Evolutionary conservation across 1,140 invertebrate species (phyloP), one percentile per base, ranked within the genome.

Genomic region (Nautilus pompilius): DNA sequence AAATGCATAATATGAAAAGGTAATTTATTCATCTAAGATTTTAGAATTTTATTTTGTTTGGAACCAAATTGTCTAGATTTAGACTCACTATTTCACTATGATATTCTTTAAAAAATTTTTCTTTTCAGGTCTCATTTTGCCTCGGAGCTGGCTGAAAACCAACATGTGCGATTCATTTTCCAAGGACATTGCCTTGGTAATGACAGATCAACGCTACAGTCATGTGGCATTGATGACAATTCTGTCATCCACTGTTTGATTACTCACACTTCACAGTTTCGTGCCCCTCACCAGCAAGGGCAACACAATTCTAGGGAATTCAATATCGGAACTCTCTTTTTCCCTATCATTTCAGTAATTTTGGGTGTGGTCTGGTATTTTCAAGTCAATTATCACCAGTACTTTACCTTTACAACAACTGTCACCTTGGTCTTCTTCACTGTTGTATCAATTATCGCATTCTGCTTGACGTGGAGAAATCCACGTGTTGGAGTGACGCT

Each of bases 231-330:
- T 34, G 90, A 88, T 76, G 88, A 95, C 79, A 91, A 92, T 73
- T 93, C 91, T 79, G 92, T 94, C 3, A 89, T 96, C 24, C 93
- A 95, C 79, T 93, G 92, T 81, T 84, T 94, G 26, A 88, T 95
- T 55, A 74, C 74, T 13, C 71, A 71, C 34, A 60, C 63, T 45
- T 57, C 48, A 22, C 67, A 57, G 67, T 17, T 45, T 75, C 13
- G 24, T 20, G 24, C 24, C 33, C n/a, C 6, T n/a, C 20, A 13
- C 17, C 60, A 36, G 8, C 55, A 32, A 10, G 20, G 26, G n/a
- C 30, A 48, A 48, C 10, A 65, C 3, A 30, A 46, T 3, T 63
- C 68, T 1, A 70, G 71, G 2, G 66, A 66, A 4, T 58, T 69
- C 5, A 67, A 75, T 48, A 68, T 77, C 58, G 74, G 73, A 1